These are phyloP conservation scores for Drosophila leontia DNA, from an alignment of 1,140 invertebrate genomes.

Conservation along the genomic window DNA sequence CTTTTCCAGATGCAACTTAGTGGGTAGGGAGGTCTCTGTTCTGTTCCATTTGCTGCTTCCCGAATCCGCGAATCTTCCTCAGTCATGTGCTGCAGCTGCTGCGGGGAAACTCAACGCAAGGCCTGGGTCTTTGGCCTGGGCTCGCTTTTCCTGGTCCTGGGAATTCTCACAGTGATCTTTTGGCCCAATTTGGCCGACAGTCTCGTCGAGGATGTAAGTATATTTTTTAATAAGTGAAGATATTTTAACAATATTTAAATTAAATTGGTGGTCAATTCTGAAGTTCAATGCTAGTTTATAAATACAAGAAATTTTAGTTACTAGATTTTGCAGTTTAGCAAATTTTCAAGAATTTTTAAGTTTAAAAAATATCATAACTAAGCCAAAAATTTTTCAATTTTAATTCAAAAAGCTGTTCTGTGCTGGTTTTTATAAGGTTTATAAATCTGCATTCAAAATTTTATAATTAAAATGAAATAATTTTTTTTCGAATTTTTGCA, in stretches of 20 bases:
- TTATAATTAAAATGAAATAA: neutral
- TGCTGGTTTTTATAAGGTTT: neutral
- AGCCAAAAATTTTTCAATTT: neutral
- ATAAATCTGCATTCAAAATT: neutral
- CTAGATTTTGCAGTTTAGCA: neutral
- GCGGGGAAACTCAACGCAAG: constrained; percentile 78
- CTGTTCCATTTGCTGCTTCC: no score
- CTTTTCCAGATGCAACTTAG: constrained; percentile 47
- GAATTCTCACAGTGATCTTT: constrained; percentile 58
- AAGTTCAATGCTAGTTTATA: neutral
- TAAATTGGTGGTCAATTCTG: neutral
- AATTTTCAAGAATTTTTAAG: no score
- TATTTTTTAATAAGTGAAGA: neutral
- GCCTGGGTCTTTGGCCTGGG: constrained; percentile 80
- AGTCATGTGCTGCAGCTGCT: constrained; percentile 77
- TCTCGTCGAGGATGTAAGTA: constrained; percentile 70
- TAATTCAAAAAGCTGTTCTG: neutral
- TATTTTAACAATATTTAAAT: neutral
- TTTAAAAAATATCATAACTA: neutral
- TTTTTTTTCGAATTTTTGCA: neutral
- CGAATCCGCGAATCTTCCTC: constrained; percentile 14
- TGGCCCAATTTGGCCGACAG: constrained; percentile 66
- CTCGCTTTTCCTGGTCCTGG: constrained; percentile 56
- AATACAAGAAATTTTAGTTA: neutral
- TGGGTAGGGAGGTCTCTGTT: constrained; percentile 3